phyloP scores from a whole-genome alignment of 2,888 invertebrate genomes.

The Scaeva pyrastri region DNA sequence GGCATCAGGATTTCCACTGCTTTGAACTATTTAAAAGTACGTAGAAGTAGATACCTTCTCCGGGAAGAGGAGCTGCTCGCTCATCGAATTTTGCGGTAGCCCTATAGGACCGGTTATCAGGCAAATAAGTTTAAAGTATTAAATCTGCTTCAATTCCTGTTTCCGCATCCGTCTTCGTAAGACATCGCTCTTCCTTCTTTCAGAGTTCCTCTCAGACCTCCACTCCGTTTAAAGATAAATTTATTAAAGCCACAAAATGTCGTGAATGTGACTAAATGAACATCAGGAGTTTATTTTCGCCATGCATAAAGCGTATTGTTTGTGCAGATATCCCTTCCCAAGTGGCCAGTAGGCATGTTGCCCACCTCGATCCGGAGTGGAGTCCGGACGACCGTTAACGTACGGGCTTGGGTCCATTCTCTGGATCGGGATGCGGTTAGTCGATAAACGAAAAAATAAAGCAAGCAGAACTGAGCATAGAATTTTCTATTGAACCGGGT shows the following conservation, averaged over 20 bases:
- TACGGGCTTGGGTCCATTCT: not conserved
- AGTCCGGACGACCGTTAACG: no score
- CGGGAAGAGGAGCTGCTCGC: constrained; percentile 23
- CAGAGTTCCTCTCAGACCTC: not conserved
- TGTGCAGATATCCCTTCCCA: constrained; percentile 26
- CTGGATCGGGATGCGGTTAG: constrained; percentile 18
- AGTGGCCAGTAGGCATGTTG: constrained; percentile 36
- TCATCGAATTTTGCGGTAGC: constrained; percentile 41
- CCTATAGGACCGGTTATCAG: constrained; percentile 34
- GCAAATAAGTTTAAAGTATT: constrained; percentile 63
- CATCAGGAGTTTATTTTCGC: not conserved
- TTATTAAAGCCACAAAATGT: constrained; percentile 67
- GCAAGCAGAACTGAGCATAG: constrained; percentile 10
- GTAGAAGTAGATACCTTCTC: constrained; percentile 41
- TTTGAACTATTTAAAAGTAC: constrained; percentile 54
- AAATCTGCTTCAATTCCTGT: constrained; percentile 49
- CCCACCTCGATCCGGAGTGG: constrained; percentile 31
- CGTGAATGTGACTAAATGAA: constrained; percentile 16
- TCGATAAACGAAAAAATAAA: constrained; percentile 21
- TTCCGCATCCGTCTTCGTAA: constrained; percentile 24
- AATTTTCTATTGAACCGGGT: constrained; percentile 47
- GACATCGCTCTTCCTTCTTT: not conserved
- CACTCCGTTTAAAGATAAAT: constrained; percentile 44
- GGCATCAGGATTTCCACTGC: constrained; percentile 48
- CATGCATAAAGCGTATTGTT: not conserved